Evolutionary conservation across 2,888 invertebrate species (phyloP).

Genomic region (Odontocolon sp.): DNA sequence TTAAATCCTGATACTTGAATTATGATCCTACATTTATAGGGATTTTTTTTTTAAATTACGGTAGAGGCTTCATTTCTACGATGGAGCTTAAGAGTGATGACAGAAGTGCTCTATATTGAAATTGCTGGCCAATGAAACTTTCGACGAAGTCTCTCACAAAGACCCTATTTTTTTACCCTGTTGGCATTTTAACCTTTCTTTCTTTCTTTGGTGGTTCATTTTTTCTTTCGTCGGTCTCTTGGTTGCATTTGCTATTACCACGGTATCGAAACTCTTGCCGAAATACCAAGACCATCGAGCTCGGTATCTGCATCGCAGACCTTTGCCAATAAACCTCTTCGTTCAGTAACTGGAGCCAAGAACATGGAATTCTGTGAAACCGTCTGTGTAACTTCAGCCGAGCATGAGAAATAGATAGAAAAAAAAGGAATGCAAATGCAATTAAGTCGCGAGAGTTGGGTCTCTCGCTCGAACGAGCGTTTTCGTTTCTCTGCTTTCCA

Average conservation of each 20-base stretch:
- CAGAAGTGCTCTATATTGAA: neutral
- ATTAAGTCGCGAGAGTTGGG: conserved; percentile 60
- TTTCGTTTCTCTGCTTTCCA: conserved; percentile 19
- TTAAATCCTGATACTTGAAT: no score
- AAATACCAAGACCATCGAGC: neutral
- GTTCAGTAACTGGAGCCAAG: neutral
- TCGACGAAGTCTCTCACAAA: neutral
- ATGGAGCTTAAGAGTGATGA: neutral
- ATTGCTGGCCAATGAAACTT: conserved; percentile 4
- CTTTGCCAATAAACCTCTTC: conserved; percentile 31
- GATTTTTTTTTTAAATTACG: neutral
- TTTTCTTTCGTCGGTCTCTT: conserved; percentile 1
- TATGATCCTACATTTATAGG: no score
- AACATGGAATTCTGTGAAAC: conserved; percentile 29
- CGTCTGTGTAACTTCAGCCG: neutral
- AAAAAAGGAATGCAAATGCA: conserved; percentile 69
- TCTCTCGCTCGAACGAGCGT: conserved; percentile 15
- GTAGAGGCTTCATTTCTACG: neutral
- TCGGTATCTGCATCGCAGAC: neutral
- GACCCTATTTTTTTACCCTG: neutral
- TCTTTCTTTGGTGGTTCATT: neutral
- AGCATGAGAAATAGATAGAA: neutral
- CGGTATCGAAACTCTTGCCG: no score
- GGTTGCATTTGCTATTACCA: neutral
- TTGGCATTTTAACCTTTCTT: neutral